Conservation (phyloP, 2,888 invertebrate species). For the Epinotia ramella region DNA sequence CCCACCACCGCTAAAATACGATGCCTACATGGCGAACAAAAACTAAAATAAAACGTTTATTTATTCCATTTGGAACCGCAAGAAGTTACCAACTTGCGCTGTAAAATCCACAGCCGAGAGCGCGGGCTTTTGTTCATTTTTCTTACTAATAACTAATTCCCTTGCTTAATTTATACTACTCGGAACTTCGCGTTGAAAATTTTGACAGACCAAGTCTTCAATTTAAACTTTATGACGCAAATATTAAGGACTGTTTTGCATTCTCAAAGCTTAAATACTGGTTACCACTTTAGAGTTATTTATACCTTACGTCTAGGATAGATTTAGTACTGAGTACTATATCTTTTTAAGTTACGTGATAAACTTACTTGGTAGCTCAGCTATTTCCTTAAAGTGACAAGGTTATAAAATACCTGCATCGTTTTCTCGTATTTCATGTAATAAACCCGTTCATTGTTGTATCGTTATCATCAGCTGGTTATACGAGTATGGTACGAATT, state of each 20-base stretch:
- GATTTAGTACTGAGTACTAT: not conserved
- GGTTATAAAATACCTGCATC: constrained; percentile 10
- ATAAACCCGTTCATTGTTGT: not conserved
- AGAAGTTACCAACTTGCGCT: constrained; percentile 41
- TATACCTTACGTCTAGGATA: no score
- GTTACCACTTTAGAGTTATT: not conserved
- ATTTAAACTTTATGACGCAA: constrained; percentile 6
- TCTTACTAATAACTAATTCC: constrained; percentile 76
- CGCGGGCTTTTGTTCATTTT: constrained; percentile 65
- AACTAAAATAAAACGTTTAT: not conserved
- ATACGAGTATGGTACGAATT: no score
- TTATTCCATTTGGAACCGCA: not conserved
- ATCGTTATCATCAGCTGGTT: not conserved
- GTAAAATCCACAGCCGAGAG: constrained; percentile 61
- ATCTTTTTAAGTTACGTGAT: constrained; percentile 1
- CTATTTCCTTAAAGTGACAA: constrained; percentile 19
- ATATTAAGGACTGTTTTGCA: not conserved
- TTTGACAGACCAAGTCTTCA: not conserved
- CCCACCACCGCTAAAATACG: no score
- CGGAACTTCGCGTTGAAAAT: constrained; percentile 57
- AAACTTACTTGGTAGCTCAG: not conserved
- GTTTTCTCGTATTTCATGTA: constrained; percentile 15
- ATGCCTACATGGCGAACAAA: not conserved
- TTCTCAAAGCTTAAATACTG: not conserved
- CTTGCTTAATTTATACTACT: constrained; percentile 70